Evolutionary conservation across 1,140 invertebrate genomes (phyloP).

Genomic region (Teleogryllus occipitalis): DNA sequence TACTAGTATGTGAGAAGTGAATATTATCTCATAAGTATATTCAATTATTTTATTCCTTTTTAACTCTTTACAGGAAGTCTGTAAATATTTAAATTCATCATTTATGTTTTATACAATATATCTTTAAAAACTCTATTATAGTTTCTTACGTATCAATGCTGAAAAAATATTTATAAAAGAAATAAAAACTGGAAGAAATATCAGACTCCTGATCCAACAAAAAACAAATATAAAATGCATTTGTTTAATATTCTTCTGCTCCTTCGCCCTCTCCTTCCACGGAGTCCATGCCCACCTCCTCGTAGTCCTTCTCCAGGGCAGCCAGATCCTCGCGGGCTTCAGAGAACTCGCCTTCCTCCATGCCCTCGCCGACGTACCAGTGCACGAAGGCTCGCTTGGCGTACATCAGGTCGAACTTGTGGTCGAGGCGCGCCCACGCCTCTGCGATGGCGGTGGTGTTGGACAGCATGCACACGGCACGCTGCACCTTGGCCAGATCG

Average conservation of each 20-base stretch:
- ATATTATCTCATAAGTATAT: no score
- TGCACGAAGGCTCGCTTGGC: constrained; percentile 73
- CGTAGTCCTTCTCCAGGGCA: constrained; percentile 59
- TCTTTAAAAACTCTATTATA: no score
- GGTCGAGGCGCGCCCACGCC: constrained; percentile 37
- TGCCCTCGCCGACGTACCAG: constrained; percentile 65
- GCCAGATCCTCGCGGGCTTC: constrained; percentile 69
- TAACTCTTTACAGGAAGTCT: no score
- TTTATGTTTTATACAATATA: no score
- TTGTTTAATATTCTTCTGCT: constrained; percentile 55
- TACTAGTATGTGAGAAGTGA: no score
- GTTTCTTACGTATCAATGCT: no score
- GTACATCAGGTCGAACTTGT: constrained; percentile 52
- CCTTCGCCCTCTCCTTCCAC: constrained; percentile 62
- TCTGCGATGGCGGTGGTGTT: constrained; percentile 57
- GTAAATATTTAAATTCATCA: no score
- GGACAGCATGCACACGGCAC: constrained; percentile 65
- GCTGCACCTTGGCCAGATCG: constrained; percentile 51
- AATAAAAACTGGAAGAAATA: no score
- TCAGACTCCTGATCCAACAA: no score
- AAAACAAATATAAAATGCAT: no score
- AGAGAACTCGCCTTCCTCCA: constrained; percentile 70
- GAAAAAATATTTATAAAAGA: no score
- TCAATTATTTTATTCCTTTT: no score
- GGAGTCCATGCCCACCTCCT: constrained; percentile 48